Base-by-base conservation (phyloP, 2,113 vertebrate species). In the Phocoena phocoena region DNA sequence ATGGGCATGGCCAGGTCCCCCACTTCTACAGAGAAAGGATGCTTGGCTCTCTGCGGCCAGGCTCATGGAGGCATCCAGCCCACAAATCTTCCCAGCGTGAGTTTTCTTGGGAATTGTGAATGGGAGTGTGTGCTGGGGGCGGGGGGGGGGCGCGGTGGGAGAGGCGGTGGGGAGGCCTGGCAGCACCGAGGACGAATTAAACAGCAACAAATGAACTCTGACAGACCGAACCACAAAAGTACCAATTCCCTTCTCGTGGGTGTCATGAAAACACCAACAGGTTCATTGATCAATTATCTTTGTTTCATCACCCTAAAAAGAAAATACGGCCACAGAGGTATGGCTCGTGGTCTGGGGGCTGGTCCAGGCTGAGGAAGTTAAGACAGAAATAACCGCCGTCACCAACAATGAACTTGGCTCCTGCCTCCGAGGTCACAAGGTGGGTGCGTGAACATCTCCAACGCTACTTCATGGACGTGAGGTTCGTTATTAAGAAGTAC, bases 271-370 rank as follows among this genome's bases (percentile, higher is more conserved):
- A 96, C 76, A 95, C 84, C 0, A 67, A 2, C 88, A 82, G 77
- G 55, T 93, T 94, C 93, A 96, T 47, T 95, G 90, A 97, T 70
- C 95, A 96, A 47, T 76, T 63, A 6, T 0, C 11, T 28, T 60
- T 73, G 44, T 86, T 55, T 83, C 74, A 95, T 90, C n/a, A 28
- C 25, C 96, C 94, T 97, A 87, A 93, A 95, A 95, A 95, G 77
- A 95, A 94, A 97, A 93, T 38, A 95, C 3, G 93, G 94, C 38
- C 53, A 53, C 26, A 6, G 62, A 97, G 87, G 65, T 94, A 80
- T 73, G 85, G 77, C 15, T 67, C 90, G 58, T 90, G 94, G 33
- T 93, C 44, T 23, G 90, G 80, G 91, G 91, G 88, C 3, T 88
- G 90, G 36, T 53, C 50, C 77, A 95, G 95, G 86, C 63, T 70